Base-by-base conservation (phyloP, 2,113 vertebrate species). In the Suncus etruscus region DNA sequence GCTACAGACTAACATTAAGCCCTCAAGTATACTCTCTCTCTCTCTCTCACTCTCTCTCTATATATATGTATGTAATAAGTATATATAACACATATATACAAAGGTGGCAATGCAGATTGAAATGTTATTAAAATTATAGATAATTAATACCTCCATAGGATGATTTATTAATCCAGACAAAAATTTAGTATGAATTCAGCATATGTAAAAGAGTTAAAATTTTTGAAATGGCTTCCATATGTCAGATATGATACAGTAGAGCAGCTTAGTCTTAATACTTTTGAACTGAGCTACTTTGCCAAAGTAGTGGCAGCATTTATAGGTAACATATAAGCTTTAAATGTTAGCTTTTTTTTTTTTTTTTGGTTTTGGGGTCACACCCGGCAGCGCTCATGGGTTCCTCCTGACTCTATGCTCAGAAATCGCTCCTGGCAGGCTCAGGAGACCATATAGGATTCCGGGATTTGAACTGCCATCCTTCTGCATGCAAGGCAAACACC, bases 1-100 rank as follows among this genome's bases (percentile, higher is more conserved):
- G 8, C 70, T 81, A 50, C 29, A 91, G 45, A 90, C 20, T 82
- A 47, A 90, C 91, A 63, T 89, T 92, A 86, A 86, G 73, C 31
- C 5, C 11, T 76, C 29, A 50, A 25, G 70, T 68, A 74, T 47
- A 27, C 50, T 76, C 50, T 61, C 20, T 61, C 4, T 18, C 18
- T 39, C 39, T 39, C 39, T 39, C 39, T 39, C 39, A 3, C 39
- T 39, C 39, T 39, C 39, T 39, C 39, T 39, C 39, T 39, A 39
- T 39, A 39, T 39, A 39, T 39, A 39, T 39, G 5, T 39, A 39
- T 39, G 39, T 39, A 39, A 39, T 39, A 39, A 39, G 5, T 39
- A 39, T 5, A 39, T 39, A 39, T 39, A 39, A 39, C 39, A 39
- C 39, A 39, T 39, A 39, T 39, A 39, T 39, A 39, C 39, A 39